Evolutionary conservation across 2,797 vertebrate species (phyloP).

Genomic region (Luscinia megarhynchos): DNA sequence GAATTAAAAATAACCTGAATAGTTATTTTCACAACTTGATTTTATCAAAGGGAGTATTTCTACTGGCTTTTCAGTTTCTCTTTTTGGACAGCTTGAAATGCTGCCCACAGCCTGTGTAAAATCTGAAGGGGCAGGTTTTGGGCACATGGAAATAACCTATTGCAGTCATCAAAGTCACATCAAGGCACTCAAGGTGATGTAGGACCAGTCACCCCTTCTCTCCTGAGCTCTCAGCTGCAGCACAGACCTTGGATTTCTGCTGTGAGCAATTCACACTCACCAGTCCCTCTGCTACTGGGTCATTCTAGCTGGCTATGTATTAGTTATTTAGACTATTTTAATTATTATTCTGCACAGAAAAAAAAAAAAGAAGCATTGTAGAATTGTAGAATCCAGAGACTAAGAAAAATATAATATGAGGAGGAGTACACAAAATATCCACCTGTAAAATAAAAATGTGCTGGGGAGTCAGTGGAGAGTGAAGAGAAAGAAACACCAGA

Average conservation of each 20-base stretch:
- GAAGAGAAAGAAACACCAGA: neutral
- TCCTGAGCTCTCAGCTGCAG: neutral
- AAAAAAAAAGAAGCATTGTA: neutral
- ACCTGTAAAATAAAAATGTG: slow-evolving; percentile 5
- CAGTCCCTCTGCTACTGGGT: neutral
- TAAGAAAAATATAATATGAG: neutral
- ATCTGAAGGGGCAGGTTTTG: neutral
- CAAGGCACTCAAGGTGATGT: neutral
- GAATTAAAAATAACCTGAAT: neutral
- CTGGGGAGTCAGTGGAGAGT: neutral
- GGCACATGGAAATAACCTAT: neutral
- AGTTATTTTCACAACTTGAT: neutral
- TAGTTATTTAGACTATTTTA: neutral
- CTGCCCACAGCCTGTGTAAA: neutral
- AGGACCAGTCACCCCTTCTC: neutral
- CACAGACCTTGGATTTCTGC: neutral
- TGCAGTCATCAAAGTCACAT: neutral
- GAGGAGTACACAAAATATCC: neutral
- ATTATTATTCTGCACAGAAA: neutral
- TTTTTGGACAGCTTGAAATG: neutral
- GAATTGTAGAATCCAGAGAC: neutral
- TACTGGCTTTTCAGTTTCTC: neutral
- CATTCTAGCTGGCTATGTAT: neutral
- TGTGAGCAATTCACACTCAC: neutral
- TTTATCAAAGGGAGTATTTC: neutral